Evolutionary conservation across 1,140 invertebrate genomes (phyloP), one percentile per base, ranked within the genome.

Genomic region (Bombus turneri): DNA sequence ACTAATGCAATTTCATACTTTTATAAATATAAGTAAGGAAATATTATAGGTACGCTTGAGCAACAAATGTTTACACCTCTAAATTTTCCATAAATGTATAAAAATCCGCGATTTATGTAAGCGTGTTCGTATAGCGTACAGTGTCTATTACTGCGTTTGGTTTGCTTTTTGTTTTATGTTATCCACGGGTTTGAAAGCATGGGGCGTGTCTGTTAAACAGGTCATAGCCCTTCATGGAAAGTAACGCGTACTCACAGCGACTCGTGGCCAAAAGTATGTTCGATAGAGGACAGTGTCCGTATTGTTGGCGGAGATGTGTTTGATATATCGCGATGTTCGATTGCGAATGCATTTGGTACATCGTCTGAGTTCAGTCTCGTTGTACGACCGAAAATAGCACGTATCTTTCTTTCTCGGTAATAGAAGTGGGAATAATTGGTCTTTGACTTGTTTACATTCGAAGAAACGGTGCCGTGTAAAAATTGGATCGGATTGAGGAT

Each of bases 401-500:
- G 39, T 84, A 71, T 79, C 28, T 62, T n/a, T n/a, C 28, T 62
- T n/a, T n/a, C 59, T n/a, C 66, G 18, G 66, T 13, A 62, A 28
- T 62, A 72, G 75, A 28, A 62, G 47, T n/a, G 76, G 68, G 28
- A 79, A 72, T 62, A 72, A 79, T 72, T 84, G 39, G 75, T 71
- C 64, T 71, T 72, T 37, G 66, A 62, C 39, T 69, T 84, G 83
- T 84, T 84, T 84, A 79, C 83, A 28, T 79, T 47, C 59, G 39
- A n/a, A 41, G 66, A 62, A 84, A 84, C 75, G 25, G 53, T 84
- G 75, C 53, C 82, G 72, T 41, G 47, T 68, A 57, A 72, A 72
- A 79, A 79, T 47, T 57, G 34, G 12, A 59, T 41, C 37, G 12
- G 31, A 43, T 15, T 31, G 66, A 43, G 43, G 10, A 15, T 66